Evolutionary conservation across 1,140 invertebrate species (phyloP), one percentile per base, ranked within the genome.

Genomic region (Dermatophagoides farinae): DNA sequence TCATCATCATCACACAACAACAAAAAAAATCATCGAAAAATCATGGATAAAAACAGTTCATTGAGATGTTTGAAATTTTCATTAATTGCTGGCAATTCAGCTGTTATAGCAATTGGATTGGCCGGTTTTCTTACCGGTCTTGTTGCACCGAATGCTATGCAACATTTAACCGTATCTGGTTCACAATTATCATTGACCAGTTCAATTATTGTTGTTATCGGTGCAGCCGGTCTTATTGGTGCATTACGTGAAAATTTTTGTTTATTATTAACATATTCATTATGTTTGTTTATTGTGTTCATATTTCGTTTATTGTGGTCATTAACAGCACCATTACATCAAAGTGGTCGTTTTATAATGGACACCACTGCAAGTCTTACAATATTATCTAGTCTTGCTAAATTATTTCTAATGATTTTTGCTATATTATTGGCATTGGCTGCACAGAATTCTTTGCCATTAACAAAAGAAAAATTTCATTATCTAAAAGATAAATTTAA

Each of bases 21-120:
- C 16, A 11, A n/a, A 58, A 10, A 18, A 14, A 18, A 31, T 43
- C 39, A 43, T 58, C 40, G 14, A 20, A 18, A 16, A 2, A 23
- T 38, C 57, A 60, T 60, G 58, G 58, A 60, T 41, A 60, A 47
- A 50, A 60, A 16, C 14, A 60, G 39, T 43, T 60, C 58, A 11
- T 60, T 49, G 6, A 11, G 20, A 16, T 60, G 58, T 52, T 11
- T 60, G 4, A 60, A 60, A 50, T 60, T 22, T 37, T 47, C 58
- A 12, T 60, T 60, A 37, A 37, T 60, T 2, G 44, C 20, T 9
- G 44, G 43, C 1, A 60, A 60, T 49, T 37, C 44, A 5, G 44
- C 31, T 14, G 58, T 46, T 4, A 52, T 60, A 4, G 46, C 16
- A n/a, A n/a, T 60, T 18, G 58, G 58, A 5, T 20, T 60, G 2